A percentile compares a stretch with the other conserved stretches of the same genome.
phyloP scores from a whole-genome alignment of 2,113 vertebrate genomes.

The Eulemur rufifrons region DNA sequence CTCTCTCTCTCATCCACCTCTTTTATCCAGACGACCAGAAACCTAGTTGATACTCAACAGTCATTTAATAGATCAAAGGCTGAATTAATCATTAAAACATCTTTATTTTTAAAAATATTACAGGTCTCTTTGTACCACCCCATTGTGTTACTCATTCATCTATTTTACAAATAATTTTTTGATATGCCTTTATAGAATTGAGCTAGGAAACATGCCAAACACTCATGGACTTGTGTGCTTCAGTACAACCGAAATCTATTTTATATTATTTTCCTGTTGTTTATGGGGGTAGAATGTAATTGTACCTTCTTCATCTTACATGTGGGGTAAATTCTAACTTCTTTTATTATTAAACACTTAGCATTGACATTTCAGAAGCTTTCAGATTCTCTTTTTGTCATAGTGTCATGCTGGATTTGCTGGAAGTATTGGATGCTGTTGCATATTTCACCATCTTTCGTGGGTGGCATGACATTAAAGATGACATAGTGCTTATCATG shows the following conservation, averaged over 20 bases:
- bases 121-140: background rate
- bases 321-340: background rate
- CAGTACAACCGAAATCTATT: background rate
- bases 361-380: constrained; percentile 65
- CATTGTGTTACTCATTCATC: background rate
- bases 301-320: background rate
- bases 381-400: constrained; percentile 42
- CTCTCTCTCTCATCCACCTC: background rate
- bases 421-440: constrained; percentile 57
- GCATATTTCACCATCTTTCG: constrained; percentile 71
- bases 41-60: background rate
- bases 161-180: constrained; percentile 8
- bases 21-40: background rate
- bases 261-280: background rate
- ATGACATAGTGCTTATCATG: constrained; percentile 76
- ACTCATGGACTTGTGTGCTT: background rate
- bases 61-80: background rate
- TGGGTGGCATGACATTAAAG: constrained; percentile 78
- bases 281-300: background rate
- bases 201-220: background rate
- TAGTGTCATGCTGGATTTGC: constrained; percentile 62
- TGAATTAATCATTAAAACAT: background rate
- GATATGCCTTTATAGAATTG: background rate
- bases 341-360: constrained; percentile 67
- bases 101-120: background rate